These are phyloP conservation scores for Drosophila vallismaia DNA, from an alignment of 2,888 invertebrate species.

Conservation along the genomic window DNA sequence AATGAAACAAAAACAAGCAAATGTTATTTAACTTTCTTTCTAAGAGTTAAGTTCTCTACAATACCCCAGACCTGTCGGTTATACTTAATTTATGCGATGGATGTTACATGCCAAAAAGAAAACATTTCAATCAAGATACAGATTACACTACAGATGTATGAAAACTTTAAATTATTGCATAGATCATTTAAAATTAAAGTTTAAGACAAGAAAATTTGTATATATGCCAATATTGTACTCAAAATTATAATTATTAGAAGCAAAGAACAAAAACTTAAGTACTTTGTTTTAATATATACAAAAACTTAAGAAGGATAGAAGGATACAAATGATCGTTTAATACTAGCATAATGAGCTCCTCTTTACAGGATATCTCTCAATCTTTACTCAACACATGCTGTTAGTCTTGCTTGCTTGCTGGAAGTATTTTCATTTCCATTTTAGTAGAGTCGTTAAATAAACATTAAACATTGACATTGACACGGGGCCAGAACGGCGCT, in stretches of 20 bases:
- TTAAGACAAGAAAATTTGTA: neutral
- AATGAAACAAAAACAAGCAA: conserved; percentile 73
- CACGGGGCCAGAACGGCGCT: conserved; percentile 58
- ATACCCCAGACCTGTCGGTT: conserved; percentile 41
- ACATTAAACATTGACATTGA: conserved; percentile 75
- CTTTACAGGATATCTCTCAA: conserved; percentile 28
- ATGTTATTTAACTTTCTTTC: conserved; percentile 63
- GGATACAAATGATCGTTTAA: too few relatives aligned
- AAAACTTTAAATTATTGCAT: too few relatives aligned
- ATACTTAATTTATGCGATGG: conserved; percentile 6
- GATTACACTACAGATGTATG: too few relatives aligned
- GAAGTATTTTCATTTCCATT: conserved; percentile 51
- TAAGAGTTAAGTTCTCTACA: conserved; percentile 6
- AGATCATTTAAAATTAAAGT: too few relatives aligned
- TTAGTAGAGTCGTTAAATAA: conserved; percentile 72
- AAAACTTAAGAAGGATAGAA: too few relatives aligned
- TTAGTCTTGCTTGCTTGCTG: conserved; percentile 33
- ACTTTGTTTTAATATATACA: too few relatives aligned
- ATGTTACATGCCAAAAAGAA: conserved; percentile 13
- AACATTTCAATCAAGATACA: too few relatives aligned
- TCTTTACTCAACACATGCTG: conserved; percentile 34
- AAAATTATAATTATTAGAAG: too few relatives aligned
- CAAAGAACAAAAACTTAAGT: too few relatives aligned
- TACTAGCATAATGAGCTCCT: neutral
- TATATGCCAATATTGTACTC: too few relatives aligned